Percentiles rank a stretch among this genome's conserved stretches.
Evolutionary conservation across 2,113 vertebrate genomes (phyloP).

Genomic region (Platichthys flesus): DNA sequence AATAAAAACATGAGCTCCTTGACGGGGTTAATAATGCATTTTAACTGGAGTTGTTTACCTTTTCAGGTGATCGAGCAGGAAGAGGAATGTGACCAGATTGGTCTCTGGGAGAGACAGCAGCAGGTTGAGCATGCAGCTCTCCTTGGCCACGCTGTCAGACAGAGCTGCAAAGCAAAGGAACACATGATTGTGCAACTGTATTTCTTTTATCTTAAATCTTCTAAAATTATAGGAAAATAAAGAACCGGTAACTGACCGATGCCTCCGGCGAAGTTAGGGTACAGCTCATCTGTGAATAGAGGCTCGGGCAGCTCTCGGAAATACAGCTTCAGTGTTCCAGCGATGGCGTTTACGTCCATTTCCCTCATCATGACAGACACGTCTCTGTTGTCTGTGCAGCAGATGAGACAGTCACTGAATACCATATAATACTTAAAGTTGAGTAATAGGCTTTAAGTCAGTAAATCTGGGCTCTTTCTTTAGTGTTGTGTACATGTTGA

Average conservation of each 20-base stretch:
- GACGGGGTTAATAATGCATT: neutral
- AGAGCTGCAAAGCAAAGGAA: slow-evolving; percentile 81
- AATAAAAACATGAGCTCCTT: too few relatives aligned
- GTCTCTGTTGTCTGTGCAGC: slow-evolving; percentile 91
- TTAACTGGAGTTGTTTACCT: slow-evolving; percentile 82
- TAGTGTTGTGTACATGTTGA: neutral
- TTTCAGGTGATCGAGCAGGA: slow-evolving; percentile 95
- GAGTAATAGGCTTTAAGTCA: neutral
- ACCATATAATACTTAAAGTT: neutral
- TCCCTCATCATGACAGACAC: slow-evolving; percentile 97
- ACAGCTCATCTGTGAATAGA: slow-evolving; percentile 95
- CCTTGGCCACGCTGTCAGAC: slow-evolving; percentile 96
- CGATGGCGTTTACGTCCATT: slow-evolving; percentile 98
- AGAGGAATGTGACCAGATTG: slow-evolving; percentile 96
- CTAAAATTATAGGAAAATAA: neutral
- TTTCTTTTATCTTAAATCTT: neutral
- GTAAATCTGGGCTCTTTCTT: neutral
- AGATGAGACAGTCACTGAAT: slow-evolving; percentile 18
- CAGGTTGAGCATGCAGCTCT: slow-evolving; percentile 97
- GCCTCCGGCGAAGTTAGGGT: slow-evolving; percentile 95
- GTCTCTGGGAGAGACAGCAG: slow-evolving; percentile 95
- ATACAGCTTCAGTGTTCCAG: slow-evolving; percentile 95
- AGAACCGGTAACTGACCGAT: slow-evolving; percentile 84
- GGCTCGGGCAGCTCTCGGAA: slow-evolving; percentile 97
- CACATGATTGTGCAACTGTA: neutral